These are phyloP conservation scores for Galaxias olidus DNA, from an alignment of 2,797 vertebrate genomes.

Conservation along the genomic window DNA sequence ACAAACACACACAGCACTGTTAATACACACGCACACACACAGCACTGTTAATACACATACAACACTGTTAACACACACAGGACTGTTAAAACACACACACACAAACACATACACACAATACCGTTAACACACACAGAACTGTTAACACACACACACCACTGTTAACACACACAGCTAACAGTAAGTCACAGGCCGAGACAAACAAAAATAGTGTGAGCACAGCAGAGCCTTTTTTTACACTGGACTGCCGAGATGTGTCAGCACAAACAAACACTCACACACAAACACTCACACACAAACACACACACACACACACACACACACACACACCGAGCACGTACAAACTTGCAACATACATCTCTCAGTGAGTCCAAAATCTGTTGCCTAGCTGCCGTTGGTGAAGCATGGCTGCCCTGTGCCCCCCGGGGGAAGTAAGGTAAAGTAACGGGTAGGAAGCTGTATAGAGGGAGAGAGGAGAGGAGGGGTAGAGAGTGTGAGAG, in stretches of 20 bases:
- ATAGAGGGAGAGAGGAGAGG: neutral
- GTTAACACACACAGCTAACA: no score
- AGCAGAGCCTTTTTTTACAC: no score
- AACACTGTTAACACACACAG: neutral
- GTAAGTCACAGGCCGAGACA: no score
- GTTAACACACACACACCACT: no score
- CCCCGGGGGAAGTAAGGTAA: constrained; percentile 2
- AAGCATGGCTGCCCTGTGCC: neutral
- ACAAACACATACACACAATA: constrained; percentile 28
- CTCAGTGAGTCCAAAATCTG: neutral
- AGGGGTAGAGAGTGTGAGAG: neutral
- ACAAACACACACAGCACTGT: no score
- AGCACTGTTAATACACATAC: no score
- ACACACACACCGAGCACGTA: neutral
- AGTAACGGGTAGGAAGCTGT: neutral
- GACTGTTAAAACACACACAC: constrained; percentile 28
- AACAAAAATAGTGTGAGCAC: no score
- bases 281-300: neutral
- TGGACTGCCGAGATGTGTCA: no score
- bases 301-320: neutral
- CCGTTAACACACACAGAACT: constrained; percentile 4
- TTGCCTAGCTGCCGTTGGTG: constrained; percentile 16
- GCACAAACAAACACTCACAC: no score
- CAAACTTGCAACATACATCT: neutral
- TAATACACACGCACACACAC: no score